These are phyloP conservation scores for Sarcophaga caerulescens DNA, from an alignment of 2,888 invertebrate genomes.

Conservation along the genomic window DNA sequence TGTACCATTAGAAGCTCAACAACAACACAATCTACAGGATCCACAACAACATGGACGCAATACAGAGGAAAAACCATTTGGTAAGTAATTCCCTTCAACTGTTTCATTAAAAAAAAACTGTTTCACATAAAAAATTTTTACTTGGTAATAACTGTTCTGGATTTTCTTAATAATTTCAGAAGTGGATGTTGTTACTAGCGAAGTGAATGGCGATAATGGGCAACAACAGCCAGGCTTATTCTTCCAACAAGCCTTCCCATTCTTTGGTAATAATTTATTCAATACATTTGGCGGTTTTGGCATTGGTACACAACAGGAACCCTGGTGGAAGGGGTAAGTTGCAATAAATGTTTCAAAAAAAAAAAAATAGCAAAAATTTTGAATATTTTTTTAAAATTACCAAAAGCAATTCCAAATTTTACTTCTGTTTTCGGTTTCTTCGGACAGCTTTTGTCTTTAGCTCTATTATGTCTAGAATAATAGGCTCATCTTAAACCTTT, in stretches of 20 bases:
- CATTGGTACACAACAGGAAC: constrained; percentile 74
- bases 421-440: no score
- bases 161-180: constrained; percentile 69
- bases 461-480: no score
- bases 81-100: constrained; percentile 70
- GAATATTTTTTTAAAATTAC: background rate
- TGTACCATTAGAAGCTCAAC: constrained; percentile 74
- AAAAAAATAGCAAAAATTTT: no score
- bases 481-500: no score
- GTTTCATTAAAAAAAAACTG: background rate
- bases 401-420: background rate
- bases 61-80: constrained; percentile 75
- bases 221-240: constrained; percentile 73
- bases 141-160: no score
- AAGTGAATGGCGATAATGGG: constrained; percentile 73
- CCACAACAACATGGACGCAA: constrained; percentile 53
- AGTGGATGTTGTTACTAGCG: constrained; percentile 77
- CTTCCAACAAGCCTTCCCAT: constrained; percentile 79
- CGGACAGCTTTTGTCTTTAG: no score
- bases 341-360: background rate
- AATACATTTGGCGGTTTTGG: constrained; percentile 79
- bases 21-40: constrained; percentile 66
- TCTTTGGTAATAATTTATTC: constrained; percentile 79
- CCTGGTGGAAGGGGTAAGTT: constrained; percentile 81
- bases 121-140: no score